Evolutionary conservation across 2,113 vertebrate species (phyloP).

Genomic region (Lagopus leucura): DNA sequence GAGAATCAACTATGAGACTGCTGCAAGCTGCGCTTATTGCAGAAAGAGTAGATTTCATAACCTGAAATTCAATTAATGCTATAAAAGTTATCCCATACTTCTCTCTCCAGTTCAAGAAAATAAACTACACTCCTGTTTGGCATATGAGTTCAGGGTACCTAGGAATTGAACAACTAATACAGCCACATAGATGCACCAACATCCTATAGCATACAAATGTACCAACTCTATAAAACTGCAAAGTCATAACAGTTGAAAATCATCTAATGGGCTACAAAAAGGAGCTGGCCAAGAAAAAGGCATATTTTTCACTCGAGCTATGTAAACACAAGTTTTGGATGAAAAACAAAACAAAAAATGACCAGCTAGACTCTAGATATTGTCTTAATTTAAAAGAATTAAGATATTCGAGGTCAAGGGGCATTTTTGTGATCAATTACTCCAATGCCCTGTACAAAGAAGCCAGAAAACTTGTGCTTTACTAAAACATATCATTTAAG

Average conservation of each 20-base stretch:
- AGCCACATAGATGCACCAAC: background rate
- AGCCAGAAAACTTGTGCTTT: slow-evolving; percentile 45
- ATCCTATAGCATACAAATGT: background rate
- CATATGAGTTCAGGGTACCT: background rate
- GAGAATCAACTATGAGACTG: background rate
- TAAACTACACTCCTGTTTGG: background rate
- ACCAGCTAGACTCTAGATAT: background rate
- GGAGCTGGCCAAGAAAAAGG: slow-evolving; percentile 3
- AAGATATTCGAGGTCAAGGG: slow-evolving; percentile 27
- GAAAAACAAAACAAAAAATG: background rate
- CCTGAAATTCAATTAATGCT: background rate
- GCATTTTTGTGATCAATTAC: slow-evolving; percentile 36
- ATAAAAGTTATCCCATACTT: background rate
- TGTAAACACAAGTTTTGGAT: background rate
- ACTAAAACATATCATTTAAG: slow-evolving; percentile 56
- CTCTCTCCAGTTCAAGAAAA: background rate
- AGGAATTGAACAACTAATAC: background rate
- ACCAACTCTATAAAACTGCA: background rate
- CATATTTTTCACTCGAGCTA: background rate
- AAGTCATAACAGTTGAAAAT: background rate
- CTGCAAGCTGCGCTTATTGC: background rate
- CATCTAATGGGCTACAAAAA: background rate
- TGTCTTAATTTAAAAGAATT: background rate
- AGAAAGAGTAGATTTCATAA: background rate
- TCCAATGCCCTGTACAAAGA: background rate